Conservation (phyloP, 2,113 vertebrate genomes). For the Buteo buteo region DNA sequence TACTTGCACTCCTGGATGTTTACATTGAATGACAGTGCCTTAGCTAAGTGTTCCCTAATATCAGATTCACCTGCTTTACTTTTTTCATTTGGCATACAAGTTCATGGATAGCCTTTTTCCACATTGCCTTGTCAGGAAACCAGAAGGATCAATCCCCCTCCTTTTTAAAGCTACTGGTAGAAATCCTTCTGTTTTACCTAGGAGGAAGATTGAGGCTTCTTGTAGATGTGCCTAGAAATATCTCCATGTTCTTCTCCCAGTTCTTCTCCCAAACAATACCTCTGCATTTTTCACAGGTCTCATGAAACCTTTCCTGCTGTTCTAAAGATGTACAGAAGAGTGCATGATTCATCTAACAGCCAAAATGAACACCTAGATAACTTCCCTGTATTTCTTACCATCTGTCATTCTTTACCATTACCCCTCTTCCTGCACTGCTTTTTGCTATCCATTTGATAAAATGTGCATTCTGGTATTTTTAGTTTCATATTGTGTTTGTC, state of each 20-base stretch:
- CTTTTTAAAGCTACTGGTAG: not conserved
- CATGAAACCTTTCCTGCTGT: not conserved
- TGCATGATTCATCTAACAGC: not conserved
- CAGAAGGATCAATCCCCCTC: not conserved
- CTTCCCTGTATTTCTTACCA: not conserved
- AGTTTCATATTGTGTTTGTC: not conserved
- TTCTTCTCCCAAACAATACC: not conserved
- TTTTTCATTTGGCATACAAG: not conserved
- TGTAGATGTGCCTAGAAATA: not conserved
- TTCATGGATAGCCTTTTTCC: not conserved
- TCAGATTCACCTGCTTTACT: not conserved
- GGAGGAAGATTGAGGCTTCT: not conserved
- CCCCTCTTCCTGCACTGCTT: not conserved
- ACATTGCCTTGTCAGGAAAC: not conserved
- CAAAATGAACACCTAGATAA: not conserved
- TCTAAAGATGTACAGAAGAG: not conserved
- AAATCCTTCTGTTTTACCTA: not conserved
- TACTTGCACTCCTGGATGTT: not conserved
- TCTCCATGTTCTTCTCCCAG: not conserved
- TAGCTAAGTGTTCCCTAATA: not conserved
- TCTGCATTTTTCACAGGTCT: not conserved
- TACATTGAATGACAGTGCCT: not conserved
- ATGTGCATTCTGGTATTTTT: not conserved
- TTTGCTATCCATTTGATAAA: not conserved
- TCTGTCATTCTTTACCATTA: not conserved